Base-by-base conservation (phyloP, 2,797 vertebrate genomes). In the Psittacula echo region DNA sequence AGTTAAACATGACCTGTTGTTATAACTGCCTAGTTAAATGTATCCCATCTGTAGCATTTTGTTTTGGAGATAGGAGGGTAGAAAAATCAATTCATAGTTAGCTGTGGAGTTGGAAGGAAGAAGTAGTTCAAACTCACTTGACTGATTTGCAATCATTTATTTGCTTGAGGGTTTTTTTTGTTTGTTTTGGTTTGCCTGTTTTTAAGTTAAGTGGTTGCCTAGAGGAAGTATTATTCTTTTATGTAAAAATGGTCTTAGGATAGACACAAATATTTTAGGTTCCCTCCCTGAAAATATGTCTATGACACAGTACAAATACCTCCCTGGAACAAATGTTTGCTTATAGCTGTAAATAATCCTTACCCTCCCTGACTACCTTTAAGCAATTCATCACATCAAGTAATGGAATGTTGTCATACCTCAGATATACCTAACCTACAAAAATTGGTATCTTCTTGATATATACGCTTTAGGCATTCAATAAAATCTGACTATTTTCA, bases 401-500 rank as follows among this genome's bases (percentile, higher is more conserved):
- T 53, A 67, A 34, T 41, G 23, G 73, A 95, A 44, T 27, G 32
- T 65, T 94, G 47, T 67, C 56, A 76, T 42, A 85, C 10, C 27
- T 90, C 16, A 85, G 44, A 83, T 58, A 76, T 7, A 61, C 16
- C 56, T 61, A 32, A 75, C 29, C 45, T 39, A 39, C 19, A 80
- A 19, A 85, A 85, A 50, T 2, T n/a, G 8, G 1, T 50, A 11
- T 32, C 18, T 67, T 30, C 39, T 73, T 15, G 54, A 24, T n/a
- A 65, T 56, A n/a, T 29, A 29, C 26, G 39, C 18, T 68, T 93
- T 10, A 83, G 45, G n/a, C 13, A 86, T 71, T 58, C 89, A 89
- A 26, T 77, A 90, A 89, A 92, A 90, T 68, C 26, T 61, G 50
- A 50, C 34, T 79, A 53, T 75, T 94, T 91, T 90, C 71, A 66